phyloP scores from a whole-genome alignment of 2,888 invertebrate genomes.

The Acleris emargana region DNA sequence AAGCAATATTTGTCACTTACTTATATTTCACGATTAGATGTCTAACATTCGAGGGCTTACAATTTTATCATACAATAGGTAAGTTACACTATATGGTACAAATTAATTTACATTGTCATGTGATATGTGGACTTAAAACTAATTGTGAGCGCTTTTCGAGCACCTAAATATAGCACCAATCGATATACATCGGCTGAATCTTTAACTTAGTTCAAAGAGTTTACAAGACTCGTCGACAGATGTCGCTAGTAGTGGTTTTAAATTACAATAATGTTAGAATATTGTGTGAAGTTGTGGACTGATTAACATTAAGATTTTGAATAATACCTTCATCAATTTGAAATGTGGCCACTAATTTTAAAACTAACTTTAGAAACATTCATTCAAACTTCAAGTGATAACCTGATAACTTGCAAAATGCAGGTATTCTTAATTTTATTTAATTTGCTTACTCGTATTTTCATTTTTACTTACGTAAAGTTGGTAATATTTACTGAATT shows the following conservation, averaged over 20 bases:
- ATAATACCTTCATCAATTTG: too few species aligned
- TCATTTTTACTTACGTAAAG: not conserved
- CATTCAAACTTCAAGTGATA: too few species aligned
- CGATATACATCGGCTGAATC: constrained; percentile 38
- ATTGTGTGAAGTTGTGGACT: not conserved
- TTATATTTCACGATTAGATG: constrained; percentile 48
- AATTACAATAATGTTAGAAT: not conserved
- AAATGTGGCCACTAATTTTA: too few species aligned
- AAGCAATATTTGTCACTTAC: constrained; percentile 45
- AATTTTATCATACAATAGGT: constrained; percentile 59
- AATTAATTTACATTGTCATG: constrained; percentile 74
- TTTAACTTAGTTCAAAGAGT: not conserved
- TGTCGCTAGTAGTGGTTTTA: constrained; percentile 18
- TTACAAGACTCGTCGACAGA: constrained; percentile 17
- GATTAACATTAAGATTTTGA: not conserved
- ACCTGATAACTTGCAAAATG: too few species aligned
- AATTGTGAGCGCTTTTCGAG: constrained; percentile 47
- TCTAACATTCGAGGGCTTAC: constrained; percentile 60
- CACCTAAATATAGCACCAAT: constrained; percentile 71
- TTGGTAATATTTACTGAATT: constrained; percentile 14
- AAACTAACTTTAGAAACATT: too few species aligned
- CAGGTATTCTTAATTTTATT: too few species aligned
- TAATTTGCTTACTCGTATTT: constrained; percentile 1
- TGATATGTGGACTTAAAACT: constrained; percentile 65
- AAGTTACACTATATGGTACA: constrained; percentile 75